phyloP scores from a whole-genome alignment of 2,113 vertebrate species.

The Prietella phreatophila region DNA sequence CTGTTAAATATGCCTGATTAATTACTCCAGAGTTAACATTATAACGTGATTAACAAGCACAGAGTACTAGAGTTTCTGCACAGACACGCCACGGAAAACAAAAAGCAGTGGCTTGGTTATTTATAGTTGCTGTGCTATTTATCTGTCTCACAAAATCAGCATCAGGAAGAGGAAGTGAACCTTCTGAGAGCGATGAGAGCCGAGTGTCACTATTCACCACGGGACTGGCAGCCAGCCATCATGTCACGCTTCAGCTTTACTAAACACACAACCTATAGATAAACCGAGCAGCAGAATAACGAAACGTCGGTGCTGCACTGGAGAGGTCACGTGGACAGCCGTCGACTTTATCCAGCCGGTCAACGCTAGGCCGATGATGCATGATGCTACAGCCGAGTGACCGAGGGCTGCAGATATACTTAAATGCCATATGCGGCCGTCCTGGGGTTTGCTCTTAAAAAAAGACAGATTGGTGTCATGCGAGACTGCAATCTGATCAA shows the following conservation, averaged over 20 bases:
- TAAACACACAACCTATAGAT: constrained; percentile 4
- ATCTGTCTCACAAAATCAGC: constrained; percentile 38
- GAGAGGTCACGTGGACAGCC: constrained; percentile 38
- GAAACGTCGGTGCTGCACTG: background rate
- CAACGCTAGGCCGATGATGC: constrained; percentile 32
- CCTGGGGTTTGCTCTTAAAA: constrained; percentile 36
- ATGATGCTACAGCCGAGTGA: constrained; percentile 30
- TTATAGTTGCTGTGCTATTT: constrained; percentile 2
- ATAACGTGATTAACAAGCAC: background rate
- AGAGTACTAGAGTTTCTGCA: background rate
- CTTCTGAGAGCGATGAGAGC: constrained; percentile 18
- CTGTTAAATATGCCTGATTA: background rate
- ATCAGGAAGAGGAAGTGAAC: constrained; percentile 29
- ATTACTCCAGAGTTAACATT: background rate
- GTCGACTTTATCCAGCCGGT: constrained; percentile 11
- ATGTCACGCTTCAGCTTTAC: constrained; percentile 9
- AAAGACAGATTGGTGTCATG: constrained; percentile 2
- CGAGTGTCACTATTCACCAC: constrained; percentile 33
- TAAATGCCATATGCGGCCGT: constrained; percentile 32
- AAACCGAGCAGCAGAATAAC: background rate
- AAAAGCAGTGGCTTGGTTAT: background rate
- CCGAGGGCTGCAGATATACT: constrained; percentile 9
- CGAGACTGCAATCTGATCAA: constrained; percentile 16
- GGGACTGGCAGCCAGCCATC: constrained; percentile 26
- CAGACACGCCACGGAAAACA: background rate